Evolutionary conservation across 1,140 invertebrate species (phyloP).

Genomic region (Bilobella aurantiaca): DNA sequence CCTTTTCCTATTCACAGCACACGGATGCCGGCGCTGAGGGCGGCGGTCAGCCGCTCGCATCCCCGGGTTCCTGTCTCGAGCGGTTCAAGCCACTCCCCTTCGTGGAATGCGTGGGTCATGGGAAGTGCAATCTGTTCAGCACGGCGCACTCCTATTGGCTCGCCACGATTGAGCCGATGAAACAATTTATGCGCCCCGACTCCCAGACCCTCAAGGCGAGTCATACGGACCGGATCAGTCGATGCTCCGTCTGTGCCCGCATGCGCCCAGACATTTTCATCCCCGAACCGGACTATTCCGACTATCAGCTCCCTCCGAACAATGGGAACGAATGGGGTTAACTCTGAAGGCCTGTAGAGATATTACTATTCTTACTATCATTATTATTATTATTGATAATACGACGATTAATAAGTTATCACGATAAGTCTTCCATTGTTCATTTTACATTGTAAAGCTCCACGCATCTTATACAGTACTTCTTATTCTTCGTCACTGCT

Average conservation of each 20-base stretch:
- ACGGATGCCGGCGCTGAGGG: conserved; percentile 79
- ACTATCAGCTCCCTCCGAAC: too few species aligned
- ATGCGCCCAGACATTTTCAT: conserved; percentile 25
- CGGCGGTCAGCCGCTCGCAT: conserved; percentile 84
- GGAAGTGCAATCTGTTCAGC: conserved; percentile 48
- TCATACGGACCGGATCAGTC: conserved; percentile 66
- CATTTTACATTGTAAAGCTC: too few species aligned
- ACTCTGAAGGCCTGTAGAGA: too few species aligned
- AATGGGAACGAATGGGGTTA: too few species aligned
- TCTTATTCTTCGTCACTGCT: too few species aligned
- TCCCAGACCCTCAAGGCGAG: conserved; percentile 71
- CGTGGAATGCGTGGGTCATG: conserved; percentile 62
- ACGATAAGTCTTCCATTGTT: too few species aligned
- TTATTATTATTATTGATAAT: too few species aligned
- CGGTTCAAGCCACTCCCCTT: conserved; percentile 92
- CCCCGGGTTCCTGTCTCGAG: conserved; percentile 89
- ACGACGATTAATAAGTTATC: too few species aligned
- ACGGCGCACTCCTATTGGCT: conserved; percentile 82
- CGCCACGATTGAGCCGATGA: conserved; percentile 66
- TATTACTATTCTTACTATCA: too few species aligned
- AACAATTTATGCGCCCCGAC: conserved; percentile 68
- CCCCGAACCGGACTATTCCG: too few species aligned
- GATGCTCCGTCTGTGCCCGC: conserved; percentile 56
- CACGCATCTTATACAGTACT: too few species aligned
- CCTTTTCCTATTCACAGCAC: too few species aligned